These are phyloP conservation scores for Sebastes vulpes DNA, from an alignment of 2,797 vertebrate species.

Conservation along the genomic window DNA sequence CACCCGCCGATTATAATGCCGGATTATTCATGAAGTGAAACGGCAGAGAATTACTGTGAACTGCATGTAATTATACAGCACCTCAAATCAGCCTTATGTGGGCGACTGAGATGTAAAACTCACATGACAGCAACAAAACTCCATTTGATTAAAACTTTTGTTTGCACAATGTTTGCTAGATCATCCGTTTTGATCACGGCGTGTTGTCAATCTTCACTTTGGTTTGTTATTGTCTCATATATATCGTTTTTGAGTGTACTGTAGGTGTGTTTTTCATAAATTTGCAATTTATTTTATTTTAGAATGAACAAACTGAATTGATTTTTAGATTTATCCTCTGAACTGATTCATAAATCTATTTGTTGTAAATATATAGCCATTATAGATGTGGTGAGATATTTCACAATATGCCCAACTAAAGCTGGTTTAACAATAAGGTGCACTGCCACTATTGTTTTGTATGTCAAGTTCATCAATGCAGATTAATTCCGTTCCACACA, in stretches of 20 bases:
- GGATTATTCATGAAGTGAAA: slow-evolving; percentile 74
- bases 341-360: neutral
- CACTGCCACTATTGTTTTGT: neutral
- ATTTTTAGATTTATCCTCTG: neutral
- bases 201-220: neutral
- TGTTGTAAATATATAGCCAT: neutral
- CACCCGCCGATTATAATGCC: slow-evolving; percentile 60
- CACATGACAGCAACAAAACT: slow-evolving; percentile 44
- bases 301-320: neutral
- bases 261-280: neutral
- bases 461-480: neutral
- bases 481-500: neutral
- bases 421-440: neutral
- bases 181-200: slow-evolving; percentile 6
- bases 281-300: neutral
- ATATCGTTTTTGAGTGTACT: neutral
- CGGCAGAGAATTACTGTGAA: slow-evolving; percentile 65
- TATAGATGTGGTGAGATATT: neutral
- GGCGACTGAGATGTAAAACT: slow-evolving; percentile 54
- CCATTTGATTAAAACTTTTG: slow-evolving; percentile 42
- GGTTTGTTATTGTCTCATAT: neutral
- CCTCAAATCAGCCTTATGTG: slow-evolving; percentile 63
- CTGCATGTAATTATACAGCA: slow-evolving; percentile 64
- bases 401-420: neutral
- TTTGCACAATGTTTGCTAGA: slow-evolving; percentile 12